Evolutionary conservation across 2,113 vertebrate species (phyloP), one percentile per base, ranked within the genome.

Genomic region (Siniperca knerii): DNA sequence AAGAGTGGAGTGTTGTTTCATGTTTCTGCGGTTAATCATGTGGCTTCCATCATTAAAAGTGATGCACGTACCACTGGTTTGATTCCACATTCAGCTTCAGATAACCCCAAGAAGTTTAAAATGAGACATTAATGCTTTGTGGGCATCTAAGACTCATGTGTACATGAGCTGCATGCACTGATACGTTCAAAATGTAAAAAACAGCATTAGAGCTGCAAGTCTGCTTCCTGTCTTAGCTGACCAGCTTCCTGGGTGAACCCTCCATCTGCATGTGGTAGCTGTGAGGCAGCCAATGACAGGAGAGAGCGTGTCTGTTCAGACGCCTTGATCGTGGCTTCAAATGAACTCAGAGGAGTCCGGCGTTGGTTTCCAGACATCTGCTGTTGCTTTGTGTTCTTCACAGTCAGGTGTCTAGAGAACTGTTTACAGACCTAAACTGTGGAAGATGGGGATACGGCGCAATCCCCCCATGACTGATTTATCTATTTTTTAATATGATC

Each of bases 361-460:
- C 77, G 75, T 58, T 37, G 20, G n/a, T 85, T 77, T 82, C 71
- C n/a, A 77, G 92, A 87, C 84, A 87, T 90, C 89, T 90, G 88
- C 82, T 81, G 70, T 25, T 15, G 29, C 75, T 60, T 37, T 70
- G 68, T 90, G 79, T 21, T 69, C 64, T 50, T 82, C 79, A 37
- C 84, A 86, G 83, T 80, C 33, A 72, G 79, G 55, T 60, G 62
- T 72, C 72, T 54, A 0, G 77, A 75, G 76, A 42, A 13, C 57
- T 13, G 52, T 62, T 77, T 57, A 62, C 65, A 48, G 20, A 37
- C 21, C 65, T 62, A 77, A 80, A 84, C 82, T 71, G 69, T 21
- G 60, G n/a, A 83, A 40, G 52, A 60, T 18, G 16, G 46, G 25
- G 25, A 81, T n/a, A 37, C 18, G 2, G n/a, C 0, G 15, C 23